Evolutionary conservation across 2,797 vertebrate genomes (phyloP).

Genomic region (Semotilus atromaculatus): DNA sequence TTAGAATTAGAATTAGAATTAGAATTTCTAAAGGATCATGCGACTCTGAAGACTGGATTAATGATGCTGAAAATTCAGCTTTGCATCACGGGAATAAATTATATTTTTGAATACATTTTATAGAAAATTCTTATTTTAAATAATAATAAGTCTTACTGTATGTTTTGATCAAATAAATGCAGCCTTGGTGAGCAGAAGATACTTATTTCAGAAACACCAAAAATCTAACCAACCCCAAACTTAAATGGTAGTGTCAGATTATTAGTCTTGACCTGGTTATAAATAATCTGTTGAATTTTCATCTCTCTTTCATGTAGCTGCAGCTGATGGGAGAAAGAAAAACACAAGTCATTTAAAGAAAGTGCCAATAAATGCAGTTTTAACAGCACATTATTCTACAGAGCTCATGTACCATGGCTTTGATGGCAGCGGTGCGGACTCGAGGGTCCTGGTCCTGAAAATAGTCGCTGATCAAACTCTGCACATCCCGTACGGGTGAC

Average conservation of each 20-base stretch:
- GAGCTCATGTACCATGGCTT: constrained; percentile 88
- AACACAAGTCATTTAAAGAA: background rate
- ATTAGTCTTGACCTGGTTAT: constrained; percentile 85
- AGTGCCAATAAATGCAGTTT: background rate
- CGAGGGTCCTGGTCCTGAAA: constrained; percentile 95
- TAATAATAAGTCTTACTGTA: background rate
- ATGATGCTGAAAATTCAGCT: background rate
- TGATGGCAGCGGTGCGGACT: constrained; percentile 93
- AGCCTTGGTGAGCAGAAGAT: background rate
- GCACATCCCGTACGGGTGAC: constrained; percentile 83
- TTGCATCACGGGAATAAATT: background rate
- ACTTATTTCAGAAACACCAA: background rate
- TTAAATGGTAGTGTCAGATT: background rate
- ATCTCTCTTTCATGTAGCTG: constrained; percentile 94
- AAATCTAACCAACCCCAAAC: background rate
- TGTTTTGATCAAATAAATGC: background rate
- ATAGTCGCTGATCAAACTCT: constrained; percentile 93
- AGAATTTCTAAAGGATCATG: background rate
- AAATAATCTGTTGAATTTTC: constrained; percentile 92
- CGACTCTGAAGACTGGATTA: background rate
- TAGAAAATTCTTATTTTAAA: background rate
- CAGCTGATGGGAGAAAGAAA: constrained; percentile 75
- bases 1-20: background rate
- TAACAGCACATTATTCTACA: background rate
- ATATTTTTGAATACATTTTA: background rate